These are phyloP conservation scores for Cavia aperea DNA, from an alignment of 2,113 vertebrate genomes.

Conservation along the genomic window DNA sequence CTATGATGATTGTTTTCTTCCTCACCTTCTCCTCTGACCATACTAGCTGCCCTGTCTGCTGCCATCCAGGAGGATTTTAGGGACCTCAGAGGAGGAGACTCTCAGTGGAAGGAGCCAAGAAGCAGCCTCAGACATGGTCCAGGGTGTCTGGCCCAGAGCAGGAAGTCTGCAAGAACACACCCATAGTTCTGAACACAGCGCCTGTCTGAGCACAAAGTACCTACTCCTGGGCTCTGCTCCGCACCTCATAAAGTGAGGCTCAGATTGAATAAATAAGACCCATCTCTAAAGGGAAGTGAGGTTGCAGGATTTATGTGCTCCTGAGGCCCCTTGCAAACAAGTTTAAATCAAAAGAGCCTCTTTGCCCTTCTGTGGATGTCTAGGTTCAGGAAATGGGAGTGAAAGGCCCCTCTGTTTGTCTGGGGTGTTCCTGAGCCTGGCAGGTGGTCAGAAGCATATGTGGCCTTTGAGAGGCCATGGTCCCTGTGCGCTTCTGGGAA, in stretches of 20 bases:
- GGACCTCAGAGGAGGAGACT: neutral
- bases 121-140: neutral
- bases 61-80: neutral
- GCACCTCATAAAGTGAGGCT: constrained; percentile 39
- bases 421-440: neutral
- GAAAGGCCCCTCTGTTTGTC: constrained; percentile 51
- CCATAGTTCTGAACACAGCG: neutral
- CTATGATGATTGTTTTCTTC: neutral
- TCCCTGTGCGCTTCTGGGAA: neutral
- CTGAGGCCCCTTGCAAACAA: constrained; percentile 44
- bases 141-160: neutral
- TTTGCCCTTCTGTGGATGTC: neutral
- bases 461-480: constrained; percentile 12
- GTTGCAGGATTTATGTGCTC: constrained; percentile 56
- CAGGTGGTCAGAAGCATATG: neutral
- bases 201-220: neutral
- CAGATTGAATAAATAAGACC: constrained; percentile 59
- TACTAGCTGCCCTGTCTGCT: neutral
- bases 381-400: neutral
- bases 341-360: constrained; percentile 45
- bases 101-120: constrained; percentile 7
- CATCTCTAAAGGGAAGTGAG: constrained; percentile 54
- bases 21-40: neutral
- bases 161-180: neutral
- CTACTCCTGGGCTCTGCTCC: constrained; percentile 42